A percentile compares a stretch with the other conserved stretches of the same genome.
These are phyloP conservation scores for Ochropleura plecta DNA, from an alignment of 2,888 invertebrate genomes.

Conservation along the genomic window DNA sequence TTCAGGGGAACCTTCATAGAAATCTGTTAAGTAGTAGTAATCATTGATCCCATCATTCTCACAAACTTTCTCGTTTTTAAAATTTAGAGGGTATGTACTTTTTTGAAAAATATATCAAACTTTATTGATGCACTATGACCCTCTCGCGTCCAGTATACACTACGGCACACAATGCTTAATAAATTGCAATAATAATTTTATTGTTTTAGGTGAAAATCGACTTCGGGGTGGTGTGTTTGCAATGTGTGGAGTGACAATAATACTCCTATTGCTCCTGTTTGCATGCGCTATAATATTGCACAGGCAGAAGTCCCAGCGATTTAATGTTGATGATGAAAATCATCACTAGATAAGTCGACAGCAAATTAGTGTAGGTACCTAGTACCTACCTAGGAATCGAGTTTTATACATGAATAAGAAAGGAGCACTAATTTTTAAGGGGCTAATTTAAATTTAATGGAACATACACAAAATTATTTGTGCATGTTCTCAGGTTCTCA, in stretches of 20 bases:
- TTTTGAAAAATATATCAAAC: neutral
- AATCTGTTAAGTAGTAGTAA: too few species aligned
- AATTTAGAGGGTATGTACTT: too few species aligned
- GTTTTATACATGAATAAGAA: neutral
- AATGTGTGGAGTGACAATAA: constrained; percentile 89
- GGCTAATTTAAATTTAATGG: too few species aligned
- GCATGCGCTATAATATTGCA: constrained; percentile 89
- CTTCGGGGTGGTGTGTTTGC: constrained; percentile 92
- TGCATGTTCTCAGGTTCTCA: too few species aligned
- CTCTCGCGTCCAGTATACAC: neutral
- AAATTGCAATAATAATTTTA: neutral
- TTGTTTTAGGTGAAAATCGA: constrained; percentile 81
- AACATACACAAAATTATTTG: too few species aligned
- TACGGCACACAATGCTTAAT: neutral
- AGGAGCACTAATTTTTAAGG: too few species aligned
- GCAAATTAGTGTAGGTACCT: neutral
- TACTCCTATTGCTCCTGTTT: constrained; percentile 87
- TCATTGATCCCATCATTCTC: too few species aligned
- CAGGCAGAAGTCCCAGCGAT: constrained; percentile 73
- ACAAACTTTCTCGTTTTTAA: too few species aligned
- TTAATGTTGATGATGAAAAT: constrained; percentile 72
- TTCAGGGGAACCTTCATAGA: too few species aligned
- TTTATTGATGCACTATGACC: neutral
- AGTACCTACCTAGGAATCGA: neutral
- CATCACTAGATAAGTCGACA: constrained; percentile 53